Percentiles rank a stretch among this genome's conserved stretches.
Evolutionary conservation across 1,140 invertebrate species (phyloP).

Genomic region (Phymastichus coffea): DNA sequence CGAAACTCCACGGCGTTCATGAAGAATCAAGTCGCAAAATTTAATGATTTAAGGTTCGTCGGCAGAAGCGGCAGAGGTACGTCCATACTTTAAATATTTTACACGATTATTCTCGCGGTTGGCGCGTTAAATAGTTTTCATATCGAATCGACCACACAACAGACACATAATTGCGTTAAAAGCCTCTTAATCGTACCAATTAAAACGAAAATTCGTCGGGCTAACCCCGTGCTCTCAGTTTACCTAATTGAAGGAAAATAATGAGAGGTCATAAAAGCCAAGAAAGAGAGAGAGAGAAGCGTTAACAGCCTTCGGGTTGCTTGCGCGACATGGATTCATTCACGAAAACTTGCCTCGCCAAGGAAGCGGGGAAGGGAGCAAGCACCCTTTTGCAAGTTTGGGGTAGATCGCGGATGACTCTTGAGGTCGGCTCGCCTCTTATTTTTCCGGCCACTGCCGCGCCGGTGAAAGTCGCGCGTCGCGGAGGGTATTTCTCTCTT

Average conservation of each 20-base stretch:
- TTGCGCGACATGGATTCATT: slow-evolving; percentile 35
- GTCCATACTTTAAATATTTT: too few species aligned
- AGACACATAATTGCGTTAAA: too few species aligned
- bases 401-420: slow-evolving; percentile 49
- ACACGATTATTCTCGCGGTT: too few species aligned
- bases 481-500: slow-evolving; percentile 8
- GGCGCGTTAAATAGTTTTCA: too few species aligned
- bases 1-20: slow-evolving; percentile 91
- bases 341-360: slow-evolving; percentile 38
- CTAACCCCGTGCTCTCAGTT: too few species aligned
- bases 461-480: slow-evolving; percentile 35
- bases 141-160: too few species aligned
- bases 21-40: slow-evolving; percentile 98
- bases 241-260: slow-evolving; percentile 18
- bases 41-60: slow-evolving; percentile 96
- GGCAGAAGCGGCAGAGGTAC: slow-evolving; percentile 95
- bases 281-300: neutral
- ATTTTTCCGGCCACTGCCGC: slow-evolving; percentile 43
- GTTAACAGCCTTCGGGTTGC: slow-evolving; percentile 5
- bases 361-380: slow-evolving; percentile 29
- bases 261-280: neutral
- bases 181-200: too few species aligned
- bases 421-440: slow-evolving; percentile 42
- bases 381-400: slow-evolving; percentile 33
- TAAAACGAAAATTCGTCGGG: too few species aligned